These are phyloP conservation scores for Cariama cristata DNA, from an alignment of 2,113 vertebrate species.

Conservation along the genomic window DNA sequence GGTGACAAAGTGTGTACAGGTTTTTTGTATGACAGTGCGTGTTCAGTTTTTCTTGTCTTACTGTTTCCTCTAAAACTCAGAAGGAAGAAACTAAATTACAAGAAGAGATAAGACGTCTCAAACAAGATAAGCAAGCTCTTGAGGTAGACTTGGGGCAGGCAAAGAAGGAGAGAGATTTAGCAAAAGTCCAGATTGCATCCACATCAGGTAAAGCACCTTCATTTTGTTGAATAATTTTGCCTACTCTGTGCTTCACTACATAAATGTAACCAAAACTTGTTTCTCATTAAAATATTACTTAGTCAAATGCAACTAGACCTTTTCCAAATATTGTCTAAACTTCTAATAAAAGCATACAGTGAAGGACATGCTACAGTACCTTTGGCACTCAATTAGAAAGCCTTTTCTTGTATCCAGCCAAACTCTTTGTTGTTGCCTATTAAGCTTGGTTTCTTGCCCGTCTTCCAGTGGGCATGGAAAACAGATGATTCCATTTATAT, in stretches of 20 bases:
- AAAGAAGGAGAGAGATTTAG: constrained; percentile 86
- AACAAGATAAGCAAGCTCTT: constrained; percentile 88
- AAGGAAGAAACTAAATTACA: constrained; percentile 80
- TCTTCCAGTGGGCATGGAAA: background rate
- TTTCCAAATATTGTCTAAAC: background rate
- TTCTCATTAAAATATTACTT: background rate
- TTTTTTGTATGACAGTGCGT: background rate
- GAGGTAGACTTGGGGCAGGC: constrained; percentile 85
- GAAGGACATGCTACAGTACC: background rate
- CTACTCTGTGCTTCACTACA: background rate
- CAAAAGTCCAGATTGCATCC: constrained; percentile 76
- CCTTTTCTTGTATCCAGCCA: background rate
- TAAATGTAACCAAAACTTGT: background rate
- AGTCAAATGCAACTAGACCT: background rate
- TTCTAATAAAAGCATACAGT: background rate
- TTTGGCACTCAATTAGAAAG: background rate
- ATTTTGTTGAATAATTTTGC: background rate
- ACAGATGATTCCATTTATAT: background rate
- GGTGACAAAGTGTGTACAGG: background rate
- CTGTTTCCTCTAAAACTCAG: constrained; percentile 67
- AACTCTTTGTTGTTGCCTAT: background rate
- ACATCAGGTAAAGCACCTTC: constrained; percentile 77
- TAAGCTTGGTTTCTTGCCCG: background rate
- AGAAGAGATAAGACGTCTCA: constrained; percentile 81
- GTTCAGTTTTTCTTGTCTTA: background rate